Percentiles rank a stretch among this genome's conserved stretches.
Conservation (phyloP, 2,113 vertebrate species). For the Atrichornis clamosus region DNA sequence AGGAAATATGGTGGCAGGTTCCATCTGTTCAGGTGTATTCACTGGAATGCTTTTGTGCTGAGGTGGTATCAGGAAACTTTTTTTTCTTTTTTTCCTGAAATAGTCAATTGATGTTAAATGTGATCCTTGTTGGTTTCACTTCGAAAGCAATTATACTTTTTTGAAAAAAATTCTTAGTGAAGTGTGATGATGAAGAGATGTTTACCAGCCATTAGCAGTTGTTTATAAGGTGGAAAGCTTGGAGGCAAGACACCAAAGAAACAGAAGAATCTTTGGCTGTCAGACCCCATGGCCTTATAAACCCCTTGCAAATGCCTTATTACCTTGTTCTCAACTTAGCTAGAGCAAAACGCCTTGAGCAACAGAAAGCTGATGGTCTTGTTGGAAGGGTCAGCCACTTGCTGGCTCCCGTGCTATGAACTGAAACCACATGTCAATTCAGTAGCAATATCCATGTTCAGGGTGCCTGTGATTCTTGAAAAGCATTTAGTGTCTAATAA, state of each 20-base stretch:
- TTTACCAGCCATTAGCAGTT: constrained; percentile 67
- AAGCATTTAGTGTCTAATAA: constrained; percentile 66
- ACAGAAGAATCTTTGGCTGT: constrained; percentile 27
- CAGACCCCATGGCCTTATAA: constrained; percentile 48
- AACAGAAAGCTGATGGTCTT: constrained; percentile 22
- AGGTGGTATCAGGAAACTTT: constrained; percentile 13
- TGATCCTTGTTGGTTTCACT: constrained; percentile 29
- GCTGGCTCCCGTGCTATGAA: constrained; percentile 5
- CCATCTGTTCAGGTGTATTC: constrained; percentile 51
- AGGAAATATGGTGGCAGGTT: constrained; percentile 31
- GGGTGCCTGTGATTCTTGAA: constrained; percentile 70
- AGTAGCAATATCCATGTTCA: constrained; percentile 71
- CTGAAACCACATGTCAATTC: constrained; percentile 48
- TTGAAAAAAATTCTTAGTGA: not conserved
- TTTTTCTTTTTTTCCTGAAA: not conserved
- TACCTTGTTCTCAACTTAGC: constrained; percentile 64
- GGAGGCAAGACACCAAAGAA: constrained; percentile 52
- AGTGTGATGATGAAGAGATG: constrained; percentile 18
- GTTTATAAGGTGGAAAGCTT: constrained; percentile 54
- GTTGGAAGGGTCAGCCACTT: constrained; percentile 13
- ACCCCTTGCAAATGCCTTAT: constrained; percentile 68
- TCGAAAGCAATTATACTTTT: constrained; percentile 53
- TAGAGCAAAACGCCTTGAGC: constrained; percentile 57
- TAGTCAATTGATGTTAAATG: not conserved
- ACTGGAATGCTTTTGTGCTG: constrained; percentile 21